Evolutionary conservation across 2,888 invertebrate species (phyloP), one percentile per base, ranked within the genome.

Genomic region (Drosophila anomalipes): DNA sequence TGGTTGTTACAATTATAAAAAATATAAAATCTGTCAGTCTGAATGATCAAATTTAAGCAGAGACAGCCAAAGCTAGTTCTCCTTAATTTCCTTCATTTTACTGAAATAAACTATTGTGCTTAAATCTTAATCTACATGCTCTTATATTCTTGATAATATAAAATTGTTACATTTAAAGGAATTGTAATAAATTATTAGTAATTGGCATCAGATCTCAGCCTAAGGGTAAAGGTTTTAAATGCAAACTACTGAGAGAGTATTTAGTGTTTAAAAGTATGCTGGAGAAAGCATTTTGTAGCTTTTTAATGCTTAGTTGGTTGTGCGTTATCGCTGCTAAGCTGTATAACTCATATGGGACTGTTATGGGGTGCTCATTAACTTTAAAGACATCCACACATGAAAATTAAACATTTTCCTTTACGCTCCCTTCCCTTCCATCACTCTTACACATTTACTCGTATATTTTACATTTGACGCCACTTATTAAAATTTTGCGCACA

Each of bases 401-500:
- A 54, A 63, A 60, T 63, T 54, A 64, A 68, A 66, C 58, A 59
- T 58, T 60, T 47, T 33, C 28, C 47, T 1, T 30, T 6, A n/a
- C 33, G 16, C 28, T 28, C n/a, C 6, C 28, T 26, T 0, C 1
- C 1, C 37, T n/a, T 19, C 12, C 4, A 12, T 2, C 4, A 4
- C 28, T 14, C 22, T 5, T 30, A 19, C 4, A 12, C 14, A 19
- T 7, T 1, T 22, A 37, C 28, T 35, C 32, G 30, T 28, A 35
- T 54, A 63, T 51, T 66, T 7, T 37, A 51, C 64, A 61, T 52
- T 62, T 62, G 52, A 41, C 14, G 66, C 12, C 28, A 69, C 82
- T 79, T 86, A 82, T 82, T 83, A 79, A 77, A 77, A 77, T 68
- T 75, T 58, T 44, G 51, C 59, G 53, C 30, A 68, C 52, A 70